A percentile compares a stretch with the other conserved stretches of the same genome.
Evolutionary conservation across 2,113 vertebrate species (phyloP).

Genomic region (Bujurquina vittata): DNA sequence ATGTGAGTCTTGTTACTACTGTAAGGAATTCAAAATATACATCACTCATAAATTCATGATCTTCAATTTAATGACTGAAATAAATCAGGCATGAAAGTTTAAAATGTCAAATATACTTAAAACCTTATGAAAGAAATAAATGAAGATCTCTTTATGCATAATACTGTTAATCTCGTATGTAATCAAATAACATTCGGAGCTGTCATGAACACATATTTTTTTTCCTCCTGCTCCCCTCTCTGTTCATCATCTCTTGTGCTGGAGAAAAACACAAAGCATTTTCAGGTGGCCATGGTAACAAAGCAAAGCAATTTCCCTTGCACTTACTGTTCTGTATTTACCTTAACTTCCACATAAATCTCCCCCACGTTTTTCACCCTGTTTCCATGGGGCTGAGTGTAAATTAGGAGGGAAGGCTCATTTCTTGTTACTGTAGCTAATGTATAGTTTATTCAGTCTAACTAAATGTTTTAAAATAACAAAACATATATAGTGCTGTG

Average conservation of each 20-base stretch:
- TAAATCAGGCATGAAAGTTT: not conserved
- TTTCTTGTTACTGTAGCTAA: not conserved
- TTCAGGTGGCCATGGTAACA: constrained; percentile 92
- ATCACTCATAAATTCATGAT: constrained; percentile 2
- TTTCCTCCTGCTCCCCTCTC: not conserved
- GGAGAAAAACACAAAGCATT: constrained; percentile 85
- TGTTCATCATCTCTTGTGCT: constrained; percentile 61
- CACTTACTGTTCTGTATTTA: constrained; percentile 82
- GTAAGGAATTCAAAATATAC: constrained; percentile 30
- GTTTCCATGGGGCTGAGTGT: constrained; percentile 5
- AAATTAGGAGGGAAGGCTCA: not conserved
- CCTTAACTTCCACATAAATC: constrained; percentile 40
- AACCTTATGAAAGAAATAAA: not conserved
- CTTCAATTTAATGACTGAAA: constrained; percentile 16
- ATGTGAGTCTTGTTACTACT: constrained; percentile 28
- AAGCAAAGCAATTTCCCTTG: constrained; percentile 84
- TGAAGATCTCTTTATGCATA: not conserved
- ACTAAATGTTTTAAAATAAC: not conserved
- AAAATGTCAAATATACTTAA: not conserved
- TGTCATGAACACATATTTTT: constrained; percentile 12
- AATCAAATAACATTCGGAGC: not conserved
- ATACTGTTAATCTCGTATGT: not conserved
- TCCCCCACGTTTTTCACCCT: constrained; percentile 24
- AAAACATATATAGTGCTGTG: not conserved
- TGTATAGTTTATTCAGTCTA: not conserved